phyloP scores from a whole-genome alignment of 2,113 vertebrate genomes.

The Lepus europaeus region DNA sequence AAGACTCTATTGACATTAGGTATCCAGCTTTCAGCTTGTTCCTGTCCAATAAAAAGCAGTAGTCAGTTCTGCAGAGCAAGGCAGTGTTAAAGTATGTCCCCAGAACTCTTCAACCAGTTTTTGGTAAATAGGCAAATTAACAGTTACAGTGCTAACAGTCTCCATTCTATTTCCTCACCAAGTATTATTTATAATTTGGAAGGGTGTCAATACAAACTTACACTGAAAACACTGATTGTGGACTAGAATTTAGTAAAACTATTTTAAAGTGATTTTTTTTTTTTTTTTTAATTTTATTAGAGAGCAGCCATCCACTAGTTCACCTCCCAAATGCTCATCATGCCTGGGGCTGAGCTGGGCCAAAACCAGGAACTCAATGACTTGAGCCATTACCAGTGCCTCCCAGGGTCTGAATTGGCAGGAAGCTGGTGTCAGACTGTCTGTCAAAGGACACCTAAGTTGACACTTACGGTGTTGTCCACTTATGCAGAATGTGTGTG shows the following conservation, averaged over 20 bases:
- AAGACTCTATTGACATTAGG: slow-evolving; percentile 94
- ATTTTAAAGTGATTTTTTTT: slow-evolving; percentile 25
- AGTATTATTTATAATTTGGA: slow-evolving; percentile 4
- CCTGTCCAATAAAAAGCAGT: slow-evolving; percentile 85
- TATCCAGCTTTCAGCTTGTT: slow-evolving; percentile 93
- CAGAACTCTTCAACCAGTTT: slow-evolving; percentile 13
- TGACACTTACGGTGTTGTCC: not conserved
- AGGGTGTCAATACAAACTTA: slow-evolving; percentile 45
- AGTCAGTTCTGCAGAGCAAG: slow-evolving; percentile 50
- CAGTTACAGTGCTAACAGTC: not conserved
- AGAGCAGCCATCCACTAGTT: no score
- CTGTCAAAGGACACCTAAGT: not conserved
- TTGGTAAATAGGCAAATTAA: slow-evolving; percentile 20
- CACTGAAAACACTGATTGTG: slow-evolving; percentile 16
- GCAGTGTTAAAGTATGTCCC: not conserved
- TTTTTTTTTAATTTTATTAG: not conserved
- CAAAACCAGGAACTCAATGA: no score
- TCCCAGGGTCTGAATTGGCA: no score
- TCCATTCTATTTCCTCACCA: slow-evolving; percentile 41
- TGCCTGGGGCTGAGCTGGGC: no score
- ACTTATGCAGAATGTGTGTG: not conserved
- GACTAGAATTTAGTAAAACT: slow-evolving; percentile 22
- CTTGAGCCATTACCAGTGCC: no score
- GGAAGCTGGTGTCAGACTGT: no score
- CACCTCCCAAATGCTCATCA: no score